A percentile compares a stretch with the other conserved stretches of the same genome.
Evolutionary conservation across 2,113 vertebrate species (phyloP).

Genomic region (Oxygymnocypris stewartii): DNA sequence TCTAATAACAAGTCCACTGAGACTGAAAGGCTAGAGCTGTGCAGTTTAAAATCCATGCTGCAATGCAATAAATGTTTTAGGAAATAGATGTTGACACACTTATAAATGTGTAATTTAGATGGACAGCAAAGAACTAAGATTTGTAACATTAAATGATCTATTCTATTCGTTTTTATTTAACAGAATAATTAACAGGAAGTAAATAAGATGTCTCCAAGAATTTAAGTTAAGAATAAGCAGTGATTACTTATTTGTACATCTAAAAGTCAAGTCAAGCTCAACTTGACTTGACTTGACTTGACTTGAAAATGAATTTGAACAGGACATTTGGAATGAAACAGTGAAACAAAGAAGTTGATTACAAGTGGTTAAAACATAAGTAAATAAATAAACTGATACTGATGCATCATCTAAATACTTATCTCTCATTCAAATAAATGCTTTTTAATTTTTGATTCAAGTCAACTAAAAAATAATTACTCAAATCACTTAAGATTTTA

Average conservation of each 20-base stretch:
- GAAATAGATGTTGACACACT: background rate
- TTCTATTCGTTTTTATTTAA: no score
- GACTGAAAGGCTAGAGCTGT: background rate
- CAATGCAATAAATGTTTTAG: background rate
- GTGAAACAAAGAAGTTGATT: background rate
- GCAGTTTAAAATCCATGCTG: background rate
- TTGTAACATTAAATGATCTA: background rate
- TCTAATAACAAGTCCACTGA: background rate
- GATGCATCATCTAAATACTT: background rate
- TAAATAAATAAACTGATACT: background rate
- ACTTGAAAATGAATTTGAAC: background rate
- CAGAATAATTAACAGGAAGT: no score
- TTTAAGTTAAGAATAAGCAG: background rate
- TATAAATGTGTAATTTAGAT: background rate
- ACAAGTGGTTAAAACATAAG: background rate
- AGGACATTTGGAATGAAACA: background rate
- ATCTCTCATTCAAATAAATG: background rate
- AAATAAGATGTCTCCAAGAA: background rate
- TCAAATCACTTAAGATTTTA: background rate
- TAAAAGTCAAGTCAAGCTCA: no score
- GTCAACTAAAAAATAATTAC: background rate
- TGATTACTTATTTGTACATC: background rate
- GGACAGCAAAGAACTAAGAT: background rate
- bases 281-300: no score
- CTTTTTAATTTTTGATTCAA: background rate